These are phyloP conservation scores for Falco naumanni DNA, from an alignment of 2,797 vertebrate species.

Conservation along the genomic window DNA sequence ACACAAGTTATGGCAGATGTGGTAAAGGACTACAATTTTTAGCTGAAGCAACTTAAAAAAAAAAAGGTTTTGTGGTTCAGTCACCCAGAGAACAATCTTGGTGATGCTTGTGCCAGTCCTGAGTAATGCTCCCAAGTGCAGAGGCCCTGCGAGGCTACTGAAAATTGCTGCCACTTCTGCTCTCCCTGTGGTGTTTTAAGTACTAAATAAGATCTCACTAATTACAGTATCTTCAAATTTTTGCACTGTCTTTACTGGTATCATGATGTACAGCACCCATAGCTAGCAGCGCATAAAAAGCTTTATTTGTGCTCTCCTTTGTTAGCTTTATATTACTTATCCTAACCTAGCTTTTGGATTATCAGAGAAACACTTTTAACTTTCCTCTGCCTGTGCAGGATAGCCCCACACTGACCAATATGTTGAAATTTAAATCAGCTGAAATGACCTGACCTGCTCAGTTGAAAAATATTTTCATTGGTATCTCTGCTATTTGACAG, in stretches of 20 bases:
- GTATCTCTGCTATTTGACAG: background rate
- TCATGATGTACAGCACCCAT: background rate
- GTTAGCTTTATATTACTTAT: background rate
- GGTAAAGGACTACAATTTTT: background rate
- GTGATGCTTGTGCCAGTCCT: background rate
- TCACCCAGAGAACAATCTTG: background rate
- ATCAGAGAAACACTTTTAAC: background rate
- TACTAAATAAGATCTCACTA: background rate
- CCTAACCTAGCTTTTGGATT: background rate
- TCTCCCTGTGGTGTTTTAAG: background rate
- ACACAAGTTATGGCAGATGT: no score
- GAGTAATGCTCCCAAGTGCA: fast-evolving
- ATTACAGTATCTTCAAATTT: background rate
- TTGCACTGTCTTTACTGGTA: background rate
- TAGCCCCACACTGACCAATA: background rate
- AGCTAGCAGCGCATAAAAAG: background rate
- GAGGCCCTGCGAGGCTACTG: background rate
- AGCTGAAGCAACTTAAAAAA: background rate
- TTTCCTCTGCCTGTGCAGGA: background rate
- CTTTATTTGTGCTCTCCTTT: background rate
- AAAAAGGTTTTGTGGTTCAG: background rate
- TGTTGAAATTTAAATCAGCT: background rate
- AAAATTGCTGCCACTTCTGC: background rate
- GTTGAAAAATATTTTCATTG: background rate
- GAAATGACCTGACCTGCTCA: background rate